A percentile compares a stretch with the other conserved stretches of the same genome.
Conservation (phyloP, 1,140 invertebrate genomes). For the Fopius arisanus region DNA sequence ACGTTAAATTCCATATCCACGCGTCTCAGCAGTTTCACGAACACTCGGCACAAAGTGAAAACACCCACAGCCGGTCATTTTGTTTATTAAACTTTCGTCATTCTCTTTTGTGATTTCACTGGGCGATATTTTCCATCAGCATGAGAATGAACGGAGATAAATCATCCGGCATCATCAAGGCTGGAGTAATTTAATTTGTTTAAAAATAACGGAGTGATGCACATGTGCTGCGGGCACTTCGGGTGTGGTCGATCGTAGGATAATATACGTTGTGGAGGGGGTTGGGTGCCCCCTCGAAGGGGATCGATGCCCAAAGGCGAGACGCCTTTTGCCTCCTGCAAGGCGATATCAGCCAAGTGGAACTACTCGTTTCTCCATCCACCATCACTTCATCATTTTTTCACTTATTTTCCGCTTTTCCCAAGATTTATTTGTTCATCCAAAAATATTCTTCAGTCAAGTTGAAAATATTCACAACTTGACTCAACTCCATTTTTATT, state of each 20-base stretch:
- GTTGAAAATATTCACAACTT: too few species aligned
- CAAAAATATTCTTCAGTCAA: too few species aligned
- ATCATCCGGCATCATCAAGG: conserved; percentile 1
- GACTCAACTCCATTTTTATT: too few species aligned
- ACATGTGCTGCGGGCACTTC: conserved; percentile 41
- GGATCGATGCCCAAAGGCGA: conserved; percentile 48
- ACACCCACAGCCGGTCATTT: neutral
- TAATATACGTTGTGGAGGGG: conserved; percentile 40
- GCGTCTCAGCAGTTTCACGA: neutral
- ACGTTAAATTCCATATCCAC: neutral
- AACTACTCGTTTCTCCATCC: too few species aligned
- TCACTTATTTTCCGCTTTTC: too few species aligned
- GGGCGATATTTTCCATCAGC: neutral
- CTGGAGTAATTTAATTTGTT: neutral
- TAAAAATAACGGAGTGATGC: conserved; percentile 1
- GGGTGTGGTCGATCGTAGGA: conserved; percentile 56
- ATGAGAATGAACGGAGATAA: neutral
- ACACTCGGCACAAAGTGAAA: conserved; percentile 17
- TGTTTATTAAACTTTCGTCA: conserved; percentile 7
- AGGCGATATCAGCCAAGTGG: too few species aligned
- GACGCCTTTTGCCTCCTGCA: conserved; percentile 30
- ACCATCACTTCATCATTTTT: too few species aligned
- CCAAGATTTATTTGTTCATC: too few species aligned
- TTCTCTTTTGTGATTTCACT: neutral
- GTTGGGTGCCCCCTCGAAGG: conserved; percentile 28